phyloP scores from a whole-genome alignment of 2,888 invertebrate species.

The Brachyopa scutellaris region DNA sequence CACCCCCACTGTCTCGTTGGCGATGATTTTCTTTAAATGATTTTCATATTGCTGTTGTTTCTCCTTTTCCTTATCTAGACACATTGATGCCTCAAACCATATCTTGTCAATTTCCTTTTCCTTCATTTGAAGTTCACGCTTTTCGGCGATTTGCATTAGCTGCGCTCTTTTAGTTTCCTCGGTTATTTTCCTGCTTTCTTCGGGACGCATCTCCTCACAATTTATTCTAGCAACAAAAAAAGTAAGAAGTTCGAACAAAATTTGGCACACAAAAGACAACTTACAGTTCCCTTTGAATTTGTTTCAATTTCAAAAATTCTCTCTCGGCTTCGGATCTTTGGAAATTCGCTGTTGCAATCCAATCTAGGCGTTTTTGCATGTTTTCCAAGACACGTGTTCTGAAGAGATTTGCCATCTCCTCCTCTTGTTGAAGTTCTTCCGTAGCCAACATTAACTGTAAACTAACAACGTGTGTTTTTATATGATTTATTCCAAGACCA shows the following conservation, averaged over 20 bases:
- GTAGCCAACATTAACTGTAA: slow-evolving; percentile 15
- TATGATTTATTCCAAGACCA: neutral
- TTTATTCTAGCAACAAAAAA: too few species aligned
- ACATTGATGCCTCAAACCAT: slow-evolving; percentile 51
- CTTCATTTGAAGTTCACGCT: slow-evolving; percentile 46
- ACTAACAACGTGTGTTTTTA: neutral
- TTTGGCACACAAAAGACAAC: neutral
- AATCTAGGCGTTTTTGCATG: slow-evolving; percentile 53
- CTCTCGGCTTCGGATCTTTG: slow-evolving; percentile 50
- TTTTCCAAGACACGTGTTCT: slow-evolving; percentile 39
- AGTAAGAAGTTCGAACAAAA: too few species aligned
- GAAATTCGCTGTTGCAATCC: slow-evolving; percentile 48
- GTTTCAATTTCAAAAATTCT: slow-evolving; percentile 51
- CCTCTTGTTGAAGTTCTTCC: slow-evolving; percentile 54
- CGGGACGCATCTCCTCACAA: slow-evolving; percentile 62
- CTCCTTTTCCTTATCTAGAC: slow-evolving; percentile 43
- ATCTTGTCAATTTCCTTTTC: slow-evolving; percentile 63
- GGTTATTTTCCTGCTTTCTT: slow-evolving; percentile 47
- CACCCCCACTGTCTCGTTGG: slow-evolving; percentile 1
- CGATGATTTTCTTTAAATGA: slow-evolving; percentile 47
- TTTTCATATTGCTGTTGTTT: slow-evolving; percentile 55
- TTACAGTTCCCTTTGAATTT: slow-evolving; percentile 63
- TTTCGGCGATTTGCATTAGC: slow-evolving; percentile 57
- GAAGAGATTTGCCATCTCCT: slow-evolving; percentile 56
- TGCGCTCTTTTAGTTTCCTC: slow-evolving; percentile 49